Evolutionary conservation across 35 echinoderm and acorn worm species (phyloP).

Genomic region (Acanthaster planci): DNA sequence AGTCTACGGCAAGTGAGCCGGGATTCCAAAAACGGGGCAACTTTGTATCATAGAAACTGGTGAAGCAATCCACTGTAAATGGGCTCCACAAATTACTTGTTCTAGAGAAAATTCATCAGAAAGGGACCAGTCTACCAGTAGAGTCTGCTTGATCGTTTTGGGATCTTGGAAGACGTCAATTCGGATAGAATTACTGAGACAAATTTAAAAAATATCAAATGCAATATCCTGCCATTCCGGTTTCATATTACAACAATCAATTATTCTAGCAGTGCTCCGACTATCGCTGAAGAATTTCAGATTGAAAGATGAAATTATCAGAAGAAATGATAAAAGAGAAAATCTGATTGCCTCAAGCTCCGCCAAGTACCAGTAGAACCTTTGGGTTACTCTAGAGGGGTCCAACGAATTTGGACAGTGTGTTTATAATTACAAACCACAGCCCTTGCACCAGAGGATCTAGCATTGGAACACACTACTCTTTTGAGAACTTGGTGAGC

Average conservation of each 20-base stretch:
- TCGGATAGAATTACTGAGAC: background rate
- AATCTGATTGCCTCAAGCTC: background rate
- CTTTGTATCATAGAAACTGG: background rate
- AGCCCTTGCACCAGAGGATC: background rate
- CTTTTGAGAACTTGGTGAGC: background rate
- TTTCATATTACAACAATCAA: conserved; percentile 13
- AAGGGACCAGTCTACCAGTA: background rate
- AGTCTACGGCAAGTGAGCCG: background rate
- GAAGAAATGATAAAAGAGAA: background rate
- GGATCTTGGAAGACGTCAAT: background rate
- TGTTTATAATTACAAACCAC: background rate
- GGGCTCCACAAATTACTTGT: background rate
- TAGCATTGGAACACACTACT: background rate
- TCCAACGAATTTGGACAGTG: background rate
- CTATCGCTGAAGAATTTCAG: background rate
- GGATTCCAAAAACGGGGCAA: conserved; percentile 1
- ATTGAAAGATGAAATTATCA: background rate
- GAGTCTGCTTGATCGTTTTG: background rate
- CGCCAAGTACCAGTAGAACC: background rate
- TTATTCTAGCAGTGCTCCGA: background rate
- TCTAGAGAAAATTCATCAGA: no score
- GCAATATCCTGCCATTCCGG: background rate
- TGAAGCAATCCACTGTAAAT: background rate
- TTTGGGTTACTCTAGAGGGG: background rate
- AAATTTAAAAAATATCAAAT: conserved; percentile 6